A percentile compares a stretch with the other conserved stretches of the same genome.
Conservation (phyloP, 2,888 invertebrate genomes). For the Stenotaenia linearis region DNA sequence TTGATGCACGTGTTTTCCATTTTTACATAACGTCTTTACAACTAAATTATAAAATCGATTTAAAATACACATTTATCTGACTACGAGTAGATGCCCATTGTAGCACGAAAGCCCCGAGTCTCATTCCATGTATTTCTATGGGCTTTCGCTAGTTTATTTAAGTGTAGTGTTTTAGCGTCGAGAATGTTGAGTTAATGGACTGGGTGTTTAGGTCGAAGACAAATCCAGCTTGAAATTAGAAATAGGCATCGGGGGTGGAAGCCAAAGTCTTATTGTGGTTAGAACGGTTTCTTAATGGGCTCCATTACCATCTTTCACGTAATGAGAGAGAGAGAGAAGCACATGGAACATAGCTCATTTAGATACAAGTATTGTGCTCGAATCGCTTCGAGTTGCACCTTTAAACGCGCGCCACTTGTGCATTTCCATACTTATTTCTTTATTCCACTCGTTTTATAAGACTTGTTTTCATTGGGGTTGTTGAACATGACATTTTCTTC, state of each 20-base stretch:
- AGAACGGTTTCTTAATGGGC: conserved; percentile 14
- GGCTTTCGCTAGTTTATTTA: no score
- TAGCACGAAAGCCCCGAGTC: no score
- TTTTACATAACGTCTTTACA: no score
- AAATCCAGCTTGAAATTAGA: conserved; percentile 17
- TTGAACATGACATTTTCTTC: not conserved
- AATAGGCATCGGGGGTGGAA: not conserved
- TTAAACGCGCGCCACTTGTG: not conserved
- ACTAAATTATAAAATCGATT: no score
- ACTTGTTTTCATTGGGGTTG: not conserved
- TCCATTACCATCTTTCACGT: conserved; percentile 19
- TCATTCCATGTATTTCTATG: no score
- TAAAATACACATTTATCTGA: no score
- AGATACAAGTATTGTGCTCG: not conserved
- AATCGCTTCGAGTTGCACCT: not conserved
- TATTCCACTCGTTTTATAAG: not conserved
- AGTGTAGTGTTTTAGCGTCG: no score
- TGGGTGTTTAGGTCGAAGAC: conserved; percentile 3
- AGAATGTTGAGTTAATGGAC: conserved; percentile 7
- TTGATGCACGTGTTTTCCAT: not conserved
- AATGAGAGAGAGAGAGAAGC: conserved; percentile 5
- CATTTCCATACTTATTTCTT: not conserved
- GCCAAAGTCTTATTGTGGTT: conserved; percentile 1
- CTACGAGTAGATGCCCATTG: no score
- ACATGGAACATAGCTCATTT: not conserved